Evolutionary conservation across 2,888 invertebrate genomes (phyloP).

Genomic region (Eupithecia subumbrata): DNA sequence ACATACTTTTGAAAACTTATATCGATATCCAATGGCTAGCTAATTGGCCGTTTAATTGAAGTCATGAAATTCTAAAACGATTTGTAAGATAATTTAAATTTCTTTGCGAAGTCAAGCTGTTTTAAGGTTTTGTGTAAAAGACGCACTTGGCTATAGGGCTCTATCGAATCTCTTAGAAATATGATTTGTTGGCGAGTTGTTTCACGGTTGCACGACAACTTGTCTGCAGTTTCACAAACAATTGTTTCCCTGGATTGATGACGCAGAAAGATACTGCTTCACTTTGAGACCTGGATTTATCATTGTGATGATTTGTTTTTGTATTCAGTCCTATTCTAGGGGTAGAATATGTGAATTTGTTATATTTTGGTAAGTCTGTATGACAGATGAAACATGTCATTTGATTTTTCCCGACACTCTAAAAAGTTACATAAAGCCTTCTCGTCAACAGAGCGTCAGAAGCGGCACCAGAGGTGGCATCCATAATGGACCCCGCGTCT

Average conservation of each 20-base stretch:
- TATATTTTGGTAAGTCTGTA: too few species aligned
- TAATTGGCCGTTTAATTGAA: neutral
- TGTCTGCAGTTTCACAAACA: conserved; percentile 18
- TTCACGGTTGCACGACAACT: conserved; percentile 14
- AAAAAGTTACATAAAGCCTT: neutral
- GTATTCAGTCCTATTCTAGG: neutral
- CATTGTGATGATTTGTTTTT: neutral
- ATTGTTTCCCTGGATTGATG: neutral
- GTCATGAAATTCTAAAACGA: neutral
- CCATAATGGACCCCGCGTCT: neutral
- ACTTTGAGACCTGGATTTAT: too few species aligned
- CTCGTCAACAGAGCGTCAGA: neutral
- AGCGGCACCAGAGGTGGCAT: neutral
- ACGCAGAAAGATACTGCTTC: neutral
- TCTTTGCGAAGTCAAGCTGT: neutral
- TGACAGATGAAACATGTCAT: too few species aligned
- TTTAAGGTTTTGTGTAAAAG: neutral
- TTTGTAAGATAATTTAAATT: neutral
- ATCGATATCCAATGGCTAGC: neutral
- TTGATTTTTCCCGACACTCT: too few species aligned
- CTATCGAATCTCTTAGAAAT: conserved; percentile 25
- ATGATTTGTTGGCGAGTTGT: conserved; percentile 26
- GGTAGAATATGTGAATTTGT: too few species aligned
- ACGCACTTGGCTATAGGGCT: conserved; percentile 11
- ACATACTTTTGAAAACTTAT: neutral